phyloP scores from a whole-genome alignment of 2,888 invertebrate genomes.

The Gymnocheta viridis region DNA sequence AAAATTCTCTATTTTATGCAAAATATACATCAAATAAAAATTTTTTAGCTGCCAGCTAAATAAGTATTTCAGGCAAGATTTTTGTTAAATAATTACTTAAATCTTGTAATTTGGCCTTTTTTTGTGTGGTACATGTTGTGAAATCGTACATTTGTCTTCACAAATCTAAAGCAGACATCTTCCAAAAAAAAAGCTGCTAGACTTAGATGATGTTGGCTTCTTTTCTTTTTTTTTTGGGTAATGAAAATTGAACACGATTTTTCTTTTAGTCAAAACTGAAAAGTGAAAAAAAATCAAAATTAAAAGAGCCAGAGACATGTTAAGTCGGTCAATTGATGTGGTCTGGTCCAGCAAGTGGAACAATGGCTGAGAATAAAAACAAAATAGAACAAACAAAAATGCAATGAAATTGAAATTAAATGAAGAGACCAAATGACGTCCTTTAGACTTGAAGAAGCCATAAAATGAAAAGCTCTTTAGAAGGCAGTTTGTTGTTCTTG shows the following conservation, averaged over 20 bases:
- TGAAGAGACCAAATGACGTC: constrained; percentile 51
- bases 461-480: constrained; percentile 17
- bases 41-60: too few species aligned
- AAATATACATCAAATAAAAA: too few species aligned
- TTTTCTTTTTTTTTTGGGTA: not conserved
- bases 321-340: constrained; percentile 54
- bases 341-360: constrained; percentile 17
- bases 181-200: constrained; percentile 46
- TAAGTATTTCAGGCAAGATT: too few species aligned
- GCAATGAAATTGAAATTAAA: constrained; percentile 25
- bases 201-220: constrained; percentile 45
- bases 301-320: constrained; percentile 23
- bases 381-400: not conserved
- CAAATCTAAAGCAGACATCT: constrained; percentile 59
- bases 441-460: constrained; percentile 35
- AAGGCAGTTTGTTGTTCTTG: not conserved
- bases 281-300: not conserved
- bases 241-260: constrained; percentile 61
- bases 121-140: constrained; percentile 11
- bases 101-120: not conserved
- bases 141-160: constrained; percentile 52
- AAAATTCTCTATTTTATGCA: too few species aligned
- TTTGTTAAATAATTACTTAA: not conserved
- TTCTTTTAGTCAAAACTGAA: constrained; percentile 32
- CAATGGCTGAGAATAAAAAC: not conserved